Percentiles rank a stretch among this genome's conserved stretches.
Evolutionary conservation across 2,797 vertebrate genomes (phyloP).

Genomic region (Garrulus glandarius): DNA sequence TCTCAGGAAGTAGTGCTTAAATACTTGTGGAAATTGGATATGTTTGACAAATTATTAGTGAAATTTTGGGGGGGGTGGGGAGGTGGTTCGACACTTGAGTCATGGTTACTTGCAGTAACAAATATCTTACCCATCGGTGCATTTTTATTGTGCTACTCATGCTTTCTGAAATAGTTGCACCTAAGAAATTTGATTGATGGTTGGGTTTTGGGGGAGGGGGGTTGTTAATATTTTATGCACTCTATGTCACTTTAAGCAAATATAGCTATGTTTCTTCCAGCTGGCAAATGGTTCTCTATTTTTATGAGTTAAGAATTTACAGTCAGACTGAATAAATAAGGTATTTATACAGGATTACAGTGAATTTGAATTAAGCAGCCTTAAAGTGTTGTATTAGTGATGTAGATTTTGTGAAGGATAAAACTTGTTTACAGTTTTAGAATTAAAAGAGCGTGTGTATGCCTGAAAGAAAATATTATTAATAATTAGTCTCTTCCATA

Average conservation of each 20-base stretch:
- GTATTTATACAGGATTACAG: not conserved
- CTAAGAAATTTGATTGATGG: not conserved
- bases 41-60: not conserved
- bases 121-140: not conserved
- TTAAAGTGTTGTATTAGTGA: not conserved
- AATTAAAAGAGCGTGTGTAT: not conserved
- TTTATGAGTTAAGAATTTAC: not conserved
- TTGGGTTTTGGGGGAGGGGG: fast-evolving
- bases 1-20: not conserved
- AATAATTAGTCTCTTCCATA: not conserved
- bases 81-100: not conserved
- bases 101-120: not conserved
- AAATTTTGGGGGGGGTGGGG: fast-evolving
- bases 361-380: not conserved
- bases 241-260: not conserved
- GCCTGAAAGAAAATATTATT: not conserved
- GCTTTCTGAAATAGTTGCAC: not conserved
- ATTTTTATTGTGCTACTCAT: not conserved
- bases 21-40: not conserved
- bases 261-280: not conserved
- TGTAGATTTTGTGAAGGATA: not conserved
- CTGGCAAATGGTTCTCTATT: not conserved
- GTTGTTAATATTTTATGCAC: not conserved
- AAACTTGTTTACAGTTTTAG: not conserved
- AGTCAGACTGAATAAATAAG: not conserved